Base-by-base conservation (phyloP, 2,797 vertebrate species). In the Lateolabrax maculatus region DNA sequence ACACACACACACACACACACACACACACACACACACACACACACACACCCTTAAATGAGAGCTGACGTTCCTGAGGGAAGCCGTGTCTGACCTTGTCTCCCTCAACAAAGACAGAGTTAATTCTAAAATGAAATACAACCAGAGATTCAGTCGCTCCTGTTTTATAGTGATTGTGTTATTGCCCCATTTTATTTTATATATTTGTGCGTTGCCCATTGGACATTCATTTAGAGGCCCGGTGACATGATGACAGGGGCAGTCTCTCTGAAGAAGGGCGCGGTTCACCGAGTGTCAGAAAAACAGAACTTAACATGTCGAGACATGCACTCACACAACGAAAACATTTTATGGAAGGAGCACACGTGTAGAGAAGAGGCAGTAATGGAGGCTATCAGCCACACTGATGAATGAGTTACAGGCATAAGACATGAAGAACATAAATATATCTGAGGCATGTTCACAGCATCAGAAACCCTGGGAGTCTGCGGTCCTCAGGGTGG, bases 11-110 rank as follows among this genome's bases (percentile, higher is more conserved):
- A 75, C 79, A 49, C 69, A 77, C 53, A 73, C 69, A 69, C 74
- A 57, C 79, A 39, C 39, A 12, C 68, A 63, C 51, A 36, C 48
- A 61, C 48, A 46, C 13, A 39, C 61, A 43, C 21, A 56, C 53
- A 34, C 36, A 16, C 13, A 21, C 29, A 19, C 27, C 27, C 81
- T 31, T 51, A 84, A 75, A 84, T 80, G 60, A 63, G 49, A 83
- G 36, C 79, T 84, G 85, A 84, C 68, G 5, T 80, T 69, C 6
- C 66, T 61, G 53, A 62, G 80, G 34, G 6, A 76, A 31, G 61
- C 11, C 52, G 39, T 66, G 62, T 76, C 29, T 79, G 72, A 81
- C 84, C 77, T 81, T 77, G 78, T 81, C 53, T 64, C 43, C n/a
- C 41, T 75, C n/a, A 3, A 56, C 49, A 76, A 74, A 84, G 49